Conservation (phyloP, 2,797 vertebrate genomes). For the Acridotheres tristis region DNA sequence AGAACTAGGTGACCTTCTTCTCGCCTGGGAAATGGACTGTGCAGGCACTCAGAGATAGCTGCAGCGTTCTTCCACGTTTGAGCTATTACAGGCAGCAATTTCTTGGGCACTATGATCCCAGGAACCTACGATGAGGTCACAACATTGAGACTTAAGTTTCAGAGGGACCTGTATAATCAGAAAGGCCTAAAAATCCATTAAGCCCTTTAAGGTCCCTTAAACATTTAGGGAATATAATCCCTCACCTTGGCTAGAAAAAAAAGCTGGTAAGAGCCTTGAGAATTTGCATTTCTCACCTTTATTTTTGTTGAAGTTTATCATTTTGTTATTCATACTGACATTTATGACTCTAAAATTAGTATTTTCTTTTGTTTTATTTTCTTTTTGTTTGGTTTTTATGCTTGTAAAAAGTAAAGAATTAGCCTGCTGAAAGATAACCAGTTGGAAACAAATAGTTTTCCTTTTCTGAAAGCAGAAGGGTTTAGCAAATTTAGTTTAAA, state of each 20-base stretch:
- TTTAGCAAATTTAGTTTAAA: not conserved
- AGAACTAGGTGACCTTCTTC: not conserved
- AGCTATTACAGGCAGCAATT: not conserved
- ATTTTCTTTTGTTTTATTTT: not conserved
- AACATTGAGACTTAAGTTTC: not conserved
- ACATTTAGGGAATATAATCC: not conserved
- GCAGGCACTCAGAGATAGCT: not conserved
- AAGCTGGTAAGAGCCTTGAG: not conserved
- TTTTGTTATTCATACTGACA: not conserved
- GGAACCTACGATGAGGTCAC: not conserved
- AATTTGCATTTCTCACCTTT: not conserved
- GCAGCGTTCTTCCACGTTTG: not conserved
- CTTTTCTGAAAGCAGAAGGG: not conserved
- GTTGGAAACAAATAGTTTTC: not conserved
- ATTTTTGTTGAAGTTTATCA: accelerated
- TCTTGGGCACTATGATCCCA: not conserved
- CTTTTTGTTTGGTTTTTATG: not conserved
- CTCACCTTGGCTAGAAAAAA: not conserved
- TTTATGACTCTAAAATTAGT: not conserved
- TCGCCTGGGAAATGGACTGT: not conserved
- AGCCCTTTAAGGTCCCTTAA: not conserved
- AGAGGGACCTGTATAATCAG: not conserved
- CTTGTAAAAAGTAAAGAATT: not conserved
- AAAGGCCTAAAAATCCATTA: not conserved
- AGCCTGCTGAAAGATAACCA: not conserved